phyloP scores from a whole-genome alignment of 2,113 vertebrate species.

The Silurus asotus region DNA sequence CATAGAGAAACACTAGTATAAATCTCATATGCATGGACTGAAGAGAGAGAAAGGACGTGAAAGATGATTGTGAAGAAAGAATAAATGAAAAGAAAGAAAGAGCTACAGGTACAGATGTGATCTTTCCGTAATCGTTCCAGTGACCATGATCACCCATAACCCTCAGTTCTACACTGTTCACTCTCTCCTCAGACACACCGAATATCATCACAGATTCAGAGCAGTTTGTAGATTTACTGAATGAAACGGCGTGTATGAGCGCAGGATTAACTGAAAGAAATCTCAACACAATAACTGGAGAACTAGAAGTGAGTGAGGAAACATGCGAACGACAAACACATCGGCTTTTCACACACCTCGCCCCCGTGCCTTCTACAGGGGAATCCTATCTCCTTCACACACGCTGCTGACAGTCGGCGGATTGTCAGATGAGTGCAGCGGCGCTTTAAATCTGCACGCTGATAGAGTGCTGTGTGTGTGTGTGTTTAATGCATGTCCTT shows the following conservation, averaged over 20 bases:
- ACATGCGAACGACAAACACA: no score
- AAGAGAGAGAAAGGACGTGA: not conserved
- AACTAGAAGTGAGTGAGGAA: not conserved
- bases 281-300: not conserved
- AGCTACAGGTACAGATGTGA: not conserved
- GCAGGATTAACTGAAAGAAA: not conserved
- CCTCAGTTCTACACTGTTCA: no score
- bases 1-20: no score
- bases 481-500: slow-evolving; percentile 1
- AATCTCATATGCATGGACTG: slow-evolving; percentile 3
- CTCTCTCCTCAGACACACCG: no score
- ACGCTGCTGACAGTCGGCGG: not conserved
- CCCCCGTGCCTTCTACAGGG: not conserved
- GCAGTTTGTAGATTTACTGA: not conserved
- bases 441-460: not conserved
- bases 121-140: not conserved
- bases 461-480: not conserved
- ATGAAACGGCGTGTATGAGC: not conserved
- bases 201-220: no score
- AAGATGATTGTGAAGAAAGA: not conserved
- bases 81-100: not conserved
- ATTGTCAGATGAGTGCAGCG: slow-evolving; percentile 4
- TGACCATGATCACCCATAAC: not conserved
- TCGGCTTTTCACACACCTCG: not conserved
- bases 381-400: slow-evolving; percentile 2